A percentile compares a stretch with the other conserved stretches of the same genome.
phyloP scores from a whole-genome alignment of 2,888 invertebrate genomes.

The Sycophila texana region DNA sequence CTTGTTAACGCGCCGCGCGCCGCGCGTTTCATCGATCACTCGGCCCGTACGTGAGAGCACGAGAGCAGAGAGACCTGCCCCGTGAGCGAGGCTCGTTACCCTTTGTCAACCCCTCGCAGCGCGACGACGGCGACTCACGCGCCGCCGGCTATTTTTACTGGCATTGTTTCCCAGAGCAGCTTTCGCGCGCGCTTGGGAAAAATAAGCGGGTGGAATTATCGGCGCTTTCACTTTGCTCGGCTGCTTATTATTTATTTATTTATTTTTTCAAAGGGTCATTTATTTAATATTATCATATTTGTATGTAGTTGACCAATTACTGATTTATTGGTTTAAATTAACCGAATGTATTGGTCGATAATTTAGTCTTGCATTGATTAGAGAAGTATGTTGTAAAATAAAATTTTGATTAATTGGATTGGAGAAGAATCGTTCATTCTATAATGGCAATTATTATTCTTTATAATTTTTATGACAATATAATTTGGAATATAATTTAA shows the following conservation, averaged over 20 bases:
- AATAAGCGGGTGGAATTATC: constrained; percentile 6
- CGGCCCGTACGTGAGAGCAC: no score
- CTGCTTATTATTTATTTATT: not conserved
- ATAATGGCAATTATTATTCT: no score
- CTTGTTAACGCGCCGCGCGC: not conserved
- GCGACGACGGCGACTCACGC: not conserved
- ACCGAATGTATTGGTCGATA: no score
- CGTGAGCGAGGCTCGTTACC: constrained; percentile 17
- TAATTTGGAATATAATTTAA: no score
- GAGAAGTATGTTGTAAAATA: no score
- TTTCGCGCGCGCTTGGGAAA: not conserved
- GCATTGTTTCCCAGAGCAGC: not conserved
- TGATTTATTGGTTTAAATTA: no score
- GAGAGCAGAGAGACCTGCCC: not conserved
- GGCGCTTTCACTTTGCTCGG: not conserved
- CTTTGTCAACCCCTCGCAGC: not conserved
- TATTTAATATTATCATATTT: no score
- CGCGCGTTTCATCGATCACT: constrained; percentile 28
- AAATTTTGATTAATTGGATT: no score
- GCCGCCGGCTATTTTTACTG: constrained; percentile 18
- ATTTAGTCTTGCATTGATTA: no score
- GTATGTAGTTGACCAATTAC: no score
- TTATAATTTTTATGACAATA: no score
- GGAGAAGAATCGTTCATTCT: no score
- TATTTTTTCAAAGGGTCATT: not conserved